Evolutionary conservation across 2,888 invertebrate genomes (phyloP), one percentile per base, ranked within the genome.

Genomic region (Apamea monoglypha): DNA sequence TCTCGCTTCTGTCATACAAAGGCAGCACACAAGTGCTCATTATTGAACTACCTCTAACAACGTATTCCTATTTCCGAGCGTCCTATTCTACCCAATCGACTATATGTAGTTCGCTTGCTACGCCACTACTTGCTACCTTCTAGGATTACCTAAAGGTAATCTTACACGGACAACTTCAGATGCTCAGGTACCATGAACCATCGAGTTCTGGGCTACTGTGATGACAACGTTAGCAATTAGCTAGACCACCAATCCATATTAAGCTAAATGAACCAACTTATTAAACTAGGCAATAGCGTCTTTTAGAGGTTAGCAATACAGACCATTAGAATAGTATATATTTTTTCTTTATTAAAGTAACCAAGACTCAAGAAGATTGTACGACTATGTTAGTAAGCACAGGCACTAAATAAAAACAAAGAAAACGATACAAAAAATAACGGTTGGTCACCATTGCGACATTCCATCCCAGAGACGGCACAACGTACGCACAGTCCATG

Each of bases 101-200:
- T 56, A 47, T 61, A 21, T 59, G 59, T 21, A 75, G 72, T 66
- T 73, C 32, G 16, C 59, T 74, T 59, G 61, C 61, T 50, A 21
- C 50, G 61, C 53, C 61, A 66, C 50, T 53, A 53, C 70, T 53
- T 74, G 64, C 29, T 75, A 61, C 47, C 69, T 61, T 77, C 68
- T 77, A 47, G 81, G 81, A 83, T 83, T 77, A 85, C 71, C 71
- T 70, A n/a, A 80, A 68, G 61, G 25, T 32, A 5, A 2, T 10
- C 1, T 50, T 36, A 79, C 59, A 68, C 14, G 29, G 18, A n/a
- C 44, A 44, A 64, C 18, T 77, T 32, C 32, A 64, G 53, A 40
- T 53, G 76, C 29, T 29, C 36, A 40, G 32, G 14, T 74, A 59
- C 40, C 2, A 29, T 61, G 1, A 61, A 69, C 21, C 14, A 32